Evolutionary conservation across 2,888 invertebrate genomes (phyloP).

Genomic region (Celastrina argiolus): DNA sequence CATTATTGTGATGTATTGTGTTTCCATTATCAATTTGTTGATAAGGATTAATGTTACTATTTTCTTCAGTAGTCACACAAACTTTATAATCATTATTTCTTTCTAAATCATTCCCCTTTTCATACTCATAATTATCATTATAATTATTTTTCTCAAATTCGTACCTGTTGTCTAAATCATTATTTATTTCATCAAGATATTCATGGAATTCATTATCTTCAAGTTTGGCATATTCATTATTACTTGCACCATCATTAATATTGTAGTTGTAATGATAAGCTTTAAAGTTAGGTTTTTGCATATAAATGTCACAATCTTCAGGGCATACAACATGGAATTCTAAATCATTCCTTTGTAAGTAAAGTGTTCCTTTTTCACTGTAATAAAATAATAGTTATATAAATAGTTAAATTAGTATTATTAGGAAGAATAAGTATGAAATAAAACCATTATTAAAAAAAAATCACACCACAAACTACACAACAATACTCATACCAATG

Average conservation of each 20-base stretch:
- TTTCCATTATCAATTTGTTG: constrained; percentile 28
- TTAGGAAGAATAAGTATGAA: too few species aligned
- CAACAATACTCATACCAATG: too few species aligned
- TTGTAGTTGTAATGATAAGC: constrained; percentile 34
- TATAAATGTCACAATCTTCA: constrained; percentile 49
- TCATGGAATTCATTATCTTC: constrained; percentile 38
- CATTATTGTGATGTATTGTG: constrained; percentile 21
- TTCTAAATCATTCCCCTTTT: background rate
- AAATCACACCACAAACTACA: too few species aligned
- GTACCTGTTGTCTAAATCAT: constrained; percentile 26
- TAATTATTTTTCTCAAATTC: constrained; percentile 25
- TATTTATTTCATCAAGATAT: constrained; percentile 28
- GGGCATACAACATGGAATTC: constrained; percentile 49
- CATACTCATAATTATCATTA: background rate
- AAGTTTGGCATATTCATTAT: constrained; percentile 40
- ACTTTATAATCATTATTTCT: background rate
- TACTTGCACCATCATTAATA: constrained; percentile 33
- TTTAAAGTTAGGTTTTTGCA: constrained; percentile 30
- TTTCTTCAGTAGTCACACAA: background rate
- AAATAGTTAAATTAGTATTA: too few species aligned
- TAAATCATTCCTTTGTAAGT: constrained; percentile 50
- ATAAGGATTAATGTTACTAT: background rate
- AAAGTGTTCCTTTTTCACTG: constrained; percentile 61
- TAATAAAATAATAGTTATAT: too few species aligned
- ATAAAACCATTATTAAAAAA: too few species aligned